Conservation (phyloP, 30 jellyfish, hydroid and myxozoan genomes). For the Morbakka virulenta region DNA sequence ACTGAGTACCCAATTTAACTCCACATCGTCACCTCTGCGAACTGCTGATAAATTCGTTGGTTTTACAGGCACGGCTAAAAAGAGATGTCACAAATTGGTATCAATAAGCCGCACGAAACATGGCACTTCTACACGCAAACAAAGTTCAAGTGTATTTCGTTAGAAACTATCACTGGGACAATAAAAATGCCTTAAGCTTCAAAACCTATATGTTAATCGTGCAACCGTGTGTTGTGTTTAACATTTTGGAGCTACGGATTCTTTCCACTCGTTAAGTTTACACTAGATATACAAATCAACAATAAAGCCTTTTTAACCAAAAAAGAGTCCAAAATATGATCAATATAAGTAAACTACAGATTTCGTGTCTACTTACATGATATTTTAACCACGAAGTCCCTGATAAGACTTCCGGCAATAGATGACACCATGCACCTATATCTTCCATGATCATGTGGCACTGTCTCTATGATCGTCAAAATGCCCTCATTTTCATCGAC, state of each 20-base stretch:
- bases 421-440: conserved; percentile 74
- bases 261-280: too few species aligned
- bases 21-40: conserved; percentile 14
- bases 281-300: too few species aligned
- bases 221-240: too few species aligned
- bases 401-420: conserved; percentile 54
- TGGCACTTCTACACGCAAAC: neutral
- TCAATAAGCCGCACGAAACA: neutral
- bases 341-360: too few species aligned
- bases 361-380: neutral
- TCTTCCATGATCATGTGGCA: conserved; percentile 59
- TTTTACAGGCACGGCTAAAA: conserved; percentile 80
- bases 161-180: too few species aligned
- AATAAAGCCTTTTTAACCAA: too few species aligned
- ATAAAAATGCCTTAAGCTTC: too few species aligned
- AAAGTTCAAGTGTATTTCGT: too few species aligned
- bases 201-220: too few species aligned
- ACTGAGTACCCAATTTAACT: conserved; percentile 65
- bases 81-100: too few species aligned
- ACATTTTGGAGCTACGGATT: too few species aligned
- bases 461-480: conserved; percentile 41
- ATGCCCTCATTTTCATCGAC: conserved; percentile 48
- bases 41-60: conserved; percentile 62
- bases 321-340: too few species aligned
- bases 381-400: conserved; percentile 63